Conservation (phyloP, 2,113 vertebrate species). For the Dicentrarchus labrax region DNA sequence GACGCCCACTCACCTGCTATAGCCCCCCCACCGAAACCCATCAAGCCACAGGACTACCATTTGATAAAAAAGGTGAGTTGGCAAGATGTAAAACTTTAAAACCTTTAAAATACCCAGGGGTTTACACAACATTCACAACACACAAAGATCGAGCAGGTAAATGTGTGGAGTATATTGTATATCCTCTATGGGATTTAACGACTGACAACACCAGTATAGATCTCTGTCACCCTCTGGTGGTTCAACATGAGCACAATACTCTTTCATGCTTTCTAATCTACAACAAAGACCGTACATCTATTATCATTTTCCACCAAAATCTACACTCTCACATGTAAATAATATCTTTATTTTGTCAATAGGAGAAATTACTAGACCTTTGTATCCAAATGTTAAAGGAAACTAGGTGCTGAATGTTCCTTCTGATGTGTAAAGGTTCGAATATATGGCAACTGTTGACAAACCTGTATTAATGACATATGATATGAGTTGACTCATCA, state of each 20-base stretch:
- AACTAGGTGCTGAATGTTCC: neutral
- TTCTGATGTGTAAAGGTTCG: neutral
- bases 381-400: neutral
- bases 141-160: too few species aligned
- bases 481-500: neutral
- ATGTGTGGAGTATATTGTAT: fast-evolving
- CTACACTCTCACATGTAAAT: neutral
- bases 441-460: too few species aligned
- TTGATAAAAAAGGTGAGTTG: neutral
- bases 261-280: neutral
- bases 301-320: neutral
- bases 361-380: neutral
- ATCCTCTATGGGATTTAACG: neutral
- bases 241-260: neutral
- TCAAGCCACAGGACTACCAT: conserved; percentile 36
- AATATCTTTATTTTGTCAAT: neutral
- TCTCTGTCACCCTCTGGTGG: conserved; percentile 57
- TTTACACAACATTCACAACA: too few species aligned
- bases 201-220: neutral
- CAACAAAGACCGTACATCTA: neutral
- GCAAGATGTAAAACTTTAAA: too few species aligned
- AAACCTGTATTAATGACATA: neutral
- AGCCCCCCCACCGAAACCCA: conserved; percentile 53
- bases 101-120: too few species aligned
- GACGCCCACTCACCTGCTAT: conserved; percentile 78